Evolutionary conservation across 2,888 invertebrate species (phyloP).

Genomic region (Callyntrura guangdongensis): DNA sequence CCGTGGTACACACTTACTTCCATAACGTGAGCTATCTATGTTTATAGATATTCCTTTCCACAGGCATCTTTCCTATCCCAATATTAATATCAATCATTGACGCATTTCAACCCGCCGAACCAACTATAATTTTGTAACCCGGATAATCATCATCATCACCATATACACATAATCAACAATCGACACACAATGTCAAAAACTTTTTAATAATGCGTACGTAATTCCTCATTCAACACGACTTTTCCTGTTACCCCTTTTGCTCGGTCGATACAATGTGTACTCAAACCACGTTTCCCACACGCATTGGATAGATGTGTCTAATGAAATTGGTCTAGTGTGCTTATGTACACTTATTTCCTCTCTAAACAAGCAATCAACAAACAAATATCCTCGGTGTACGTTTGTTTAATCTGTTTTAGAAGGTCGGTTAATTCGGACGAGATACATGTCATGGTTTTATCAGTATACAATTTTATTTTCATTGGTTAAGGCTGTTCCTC

Average conservation of each 20-base stretch:
- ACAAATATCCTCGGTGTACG: no score
- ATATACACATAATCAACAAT: no score
- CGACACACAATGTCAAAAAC: slow-evolving; percentile 9
- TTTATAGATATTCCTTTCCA: background rate
- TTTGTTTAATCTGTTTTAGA: no score
- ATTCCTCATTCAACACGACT: background rate
- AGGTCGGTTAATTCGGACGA: no score
- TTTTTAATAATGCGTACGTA: slow-evolving; percentile 16
- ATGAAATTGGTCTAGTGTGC: no score
- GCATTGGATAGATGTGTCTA: background rate
- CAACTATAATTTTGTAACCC: background rate
- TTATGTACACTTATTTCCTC: no score
- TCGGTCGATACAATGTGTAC: background rate
- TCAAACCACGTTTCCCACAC: background rate
- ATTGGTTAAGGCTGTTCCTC: no score
- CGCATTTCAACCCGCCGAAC: background rate
- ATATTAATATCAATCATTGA: background rate
- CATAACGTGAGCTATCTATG: no score
- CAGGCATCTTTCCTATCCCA: background rate
- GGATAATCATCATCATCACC: background rate
- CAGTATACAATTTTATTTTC: no score
- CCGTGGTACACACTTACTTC: no score
- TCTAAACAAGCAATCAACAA: no score
- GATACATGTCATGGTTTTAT: no score
- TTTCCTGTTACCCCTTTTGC: background rate